A percentile compares a stretch with the other conserved stretches of the same genome.
phyloP scores from a whole-genome alignment of 2,888 invertebrate species.

The Ectemnius continuus region DNA sequence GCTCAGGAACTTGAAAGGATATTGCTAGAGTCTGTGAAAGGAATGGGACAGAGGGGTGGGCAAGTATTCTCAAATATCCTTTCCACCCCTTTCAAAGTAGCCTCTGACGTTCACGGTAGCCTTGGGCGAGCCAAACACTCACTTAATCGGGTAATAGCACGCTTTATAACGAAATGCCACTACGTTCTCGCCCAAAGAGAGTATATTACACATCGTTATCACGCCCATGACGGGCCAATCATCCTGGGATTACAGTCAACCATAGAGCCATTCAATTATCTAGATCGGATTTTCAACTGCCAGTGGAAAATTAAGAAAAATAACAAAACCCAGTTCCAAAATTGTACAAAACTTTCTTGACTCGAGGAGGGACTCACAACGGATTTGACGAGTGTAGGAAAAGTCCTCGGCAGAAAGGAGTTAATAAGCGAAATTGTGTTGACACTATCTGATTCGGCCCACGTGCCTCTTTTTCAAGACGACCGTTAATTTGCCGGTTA shows the following conservation, averaged over 20 bases:
- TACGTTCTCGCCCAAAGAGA: too few species aligned
- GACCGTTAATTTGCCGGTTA: conserved; percentile 17
- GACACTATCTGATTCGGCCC: conserved; percentile 3
- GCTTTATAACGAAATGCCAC: conserved; percentile 25
- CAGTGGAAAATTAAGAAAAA: too few species aligned
- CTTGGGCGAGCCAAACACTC: conserved; percentile 51
- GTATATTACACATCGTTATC: too few species aligned
- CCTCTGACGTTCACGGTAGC: conserved; percentile 49
- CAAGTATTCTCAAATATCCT: conserved; percentile 36
- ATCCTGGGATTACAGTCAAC: too few species aligned
- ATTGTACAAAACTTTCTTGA: too few species aligned
- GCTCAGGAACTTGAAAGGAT: conserved; percentile 17
- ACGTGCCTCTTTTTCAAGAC: background rate
- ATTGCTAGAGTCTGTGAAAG: conserved; percentile 18
- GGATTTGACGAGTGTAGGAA: too few species aligned
- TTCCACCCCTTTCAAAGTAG: conserved; percentile 31
- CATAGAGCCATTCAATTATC: too few species aligned
- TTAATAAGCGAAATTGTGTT: conserved; percentile 16
- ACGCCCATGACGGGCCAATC: too few species aligned
- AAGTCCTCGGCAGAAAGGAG: background rate
- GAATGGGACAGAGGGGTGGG: conserved; percentile 6
- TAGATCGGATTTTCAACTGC: too few species aligned
- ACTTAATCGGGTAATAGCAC: conserved; percentile 60
- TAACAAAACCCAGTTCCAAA: too few species aligned
- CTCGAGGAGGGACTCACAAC: too few species aligned